These are phyloP conservation scores for Lophotriccus pileatus DNA, from an alignment of 2,797 vertebrate genomes.

Conservation along the genomic window DNA sequence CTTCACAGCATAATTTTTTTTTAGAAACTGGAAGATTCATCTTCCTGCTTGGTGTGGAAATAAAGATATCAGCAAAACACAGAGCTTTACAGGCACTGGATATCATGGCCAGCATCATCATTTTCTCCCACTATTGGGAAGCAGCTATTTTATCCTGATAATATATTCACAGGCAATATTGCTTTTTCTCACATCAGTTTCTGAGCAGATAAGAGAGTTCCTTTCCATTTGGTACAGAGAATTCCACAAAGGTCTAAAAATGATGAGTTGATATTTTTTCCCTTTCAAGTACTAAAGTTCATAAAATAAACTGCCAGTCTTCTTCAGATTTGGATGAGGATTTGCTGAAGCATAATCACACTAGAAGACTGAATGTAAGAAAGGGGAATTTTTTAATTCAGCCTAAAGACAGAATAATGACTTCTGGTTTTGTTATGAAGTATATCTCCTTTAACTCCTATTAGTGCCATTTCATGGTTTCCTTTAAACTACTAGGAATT, in stretches of 20 bases:
- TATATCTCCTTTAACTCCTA: neutral
- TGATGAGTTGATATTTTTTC: neutral
- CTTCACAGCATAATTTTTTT: neutral
- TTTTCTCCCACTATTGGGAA: neutral
- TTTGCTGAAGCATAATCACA: neutral
- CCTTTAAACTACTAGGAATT: neutral
- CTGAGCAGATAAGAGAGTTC: constrained; percentile 22
- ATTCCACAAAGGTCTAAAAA: constrained; percentile 13
- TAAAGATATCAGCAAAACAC: constrained; percentile 41
- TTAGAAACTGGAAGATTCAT: constrained; percentile 1
- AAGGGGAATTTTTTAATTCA: neutral
- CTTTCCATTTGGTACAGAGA: neutral
- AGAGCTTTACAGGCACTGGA: neutral
- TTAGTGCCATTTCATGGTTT: neutral
- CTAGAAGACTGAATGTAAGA: neutral
- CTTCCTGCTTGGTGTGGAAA: constrained; percentile 6
- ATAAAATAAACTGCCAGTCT: neutral
- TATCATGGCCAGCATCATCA: neutral
- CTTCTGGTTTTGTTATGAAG: neutral
- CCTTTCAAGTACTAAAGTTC: neutral
- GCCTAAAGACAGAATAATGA: neutral
- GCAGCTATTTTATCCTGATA: constrained; percentile 10
- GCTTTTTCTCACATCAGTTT: neutral
- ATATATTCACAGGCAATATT: constrained; percentile 4
- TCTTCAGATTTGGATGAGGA: neutral